A percentile compares a stretch with the other conserved stretches of the same genome.
phyloP scores from a whole-genome alignment of 2,797 vertebrate genomes.

The Mormyrops attenuatus region DNA sequence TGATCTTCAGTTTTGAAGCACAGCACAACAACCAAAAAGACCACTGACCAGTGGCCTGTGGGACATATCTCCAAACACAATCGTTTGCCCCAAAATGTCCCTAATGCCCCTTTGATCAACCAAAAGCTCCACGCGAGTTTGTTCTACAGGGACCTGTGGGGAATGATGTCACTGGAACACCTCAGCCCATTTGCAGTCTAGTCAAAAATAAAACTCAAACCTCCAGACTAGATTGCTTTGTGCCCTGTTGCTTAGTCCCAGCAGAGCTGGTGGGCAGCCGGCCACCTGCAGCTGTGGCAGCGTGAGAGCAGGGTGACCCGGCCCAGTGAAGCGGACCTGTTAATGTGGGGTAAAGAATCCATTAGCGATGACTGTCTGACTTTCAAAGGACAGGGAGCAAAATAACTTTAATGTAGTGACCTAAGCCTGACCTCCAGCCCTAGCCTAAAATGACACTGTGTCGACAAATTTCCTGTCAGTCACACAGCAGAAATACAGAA shows the following conservation, averaged over 20 bases:
- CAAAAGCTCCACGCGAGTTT: not conserved
- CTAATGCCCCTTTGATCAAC: not conserved
- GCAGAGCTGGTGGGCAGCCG: not conserved
- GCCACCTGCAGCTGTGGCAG: not conserved
- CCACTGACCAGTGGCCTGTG: not conserved
- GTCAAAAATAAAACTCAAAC: not conserved
- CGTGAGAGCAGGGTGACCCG: not conserved
- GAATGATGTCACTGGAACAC: not conserved
- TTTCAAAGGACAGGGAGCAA: not conserved
- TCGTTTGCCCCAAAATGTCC: not conserved
- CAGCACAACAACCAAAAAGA: not conserved
- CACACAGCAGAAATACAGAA: not conserved
- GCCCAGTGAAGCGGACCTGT: not conserved
- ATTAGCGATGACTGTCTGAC: not conserved
- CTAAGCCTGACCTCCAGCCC: not conserved
- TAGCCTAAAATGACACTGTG: not conserved
- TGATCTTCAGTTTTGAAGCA: not conserved
- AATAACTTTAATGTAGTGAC: slow-evolving; percentile 3
- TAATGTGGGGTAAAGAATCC: slow-evolving; percentile 7
- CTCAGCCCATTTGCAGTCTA: not conserved
- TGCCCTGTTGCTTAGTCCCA: not conserved
- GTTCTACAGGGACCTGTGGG: not conserved
- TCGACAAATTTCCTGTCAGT: not conserved
- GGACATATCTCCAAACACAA: not conserved
- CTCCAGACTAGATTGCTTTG: not conserved